These are phyloP conservation scores for Apteryx owenii DNA, from an alignment of 2,113 vertebrate genomes.

Conservation along the genomic window DNA sequence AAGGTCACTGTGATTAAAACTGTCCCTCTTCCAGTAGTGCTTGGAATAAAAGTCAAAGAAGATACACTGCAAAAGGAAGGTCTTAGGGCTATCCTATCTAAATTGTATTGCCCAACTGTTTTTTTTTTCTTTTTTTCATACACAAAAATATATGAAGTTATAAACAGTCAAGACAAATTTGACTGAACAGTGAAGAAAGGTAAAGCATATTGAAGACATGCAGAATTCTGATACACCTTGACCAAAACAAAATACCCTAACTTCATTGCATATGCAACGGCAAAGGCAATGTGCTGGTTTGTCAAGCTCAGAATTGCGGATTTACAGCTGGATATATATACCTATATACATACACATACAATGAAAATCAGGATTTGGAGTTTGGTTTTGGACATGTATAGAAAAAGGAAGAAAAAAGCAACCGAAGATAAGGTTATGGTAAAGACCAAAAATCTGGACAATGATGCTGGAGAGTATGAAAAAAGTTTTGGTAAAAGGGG, in stretches of 20 bases:
- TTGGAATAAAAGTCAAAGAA: not conserved
- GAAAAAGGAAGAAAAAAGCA: not conserved
- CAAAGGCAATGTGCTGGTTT: not conserved
- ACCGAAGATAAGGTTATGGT: not conserved
- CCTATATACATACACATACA: not conserved
- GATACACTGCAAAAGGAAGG: not conserved
- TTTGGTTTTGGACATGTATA: accelerated
- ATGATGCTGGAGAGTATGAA: not conserved
- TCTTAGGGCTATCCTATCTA: not conserved
- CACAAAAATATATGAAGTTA: not conserved
- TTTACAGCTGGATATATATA: not conserved
- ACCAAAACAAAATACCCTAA: not conserved
- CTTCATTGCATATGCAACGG: not conserved
- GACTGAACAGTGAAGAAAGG: not conserved
- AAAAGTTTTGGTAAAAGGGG: not conserved
- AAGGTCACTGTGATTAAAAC: not conserved
- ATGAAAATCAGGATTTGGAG: not conserved
- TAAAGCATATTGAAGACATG: not conserved
- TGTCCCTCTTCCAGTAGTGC: not conserved
- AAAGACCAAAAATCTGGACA: not conserved
- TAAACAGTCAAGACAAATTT: not conserved
- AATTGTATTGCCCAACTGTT: not conserved
- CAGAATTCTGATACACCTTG: not conserved
- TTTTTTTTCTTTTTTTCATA: too few species aligned
- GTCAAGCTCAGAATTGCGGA: not conserved